A percentile compares a stretch with the other conserved stretches of the same genome.
Evolutionary conservation across 2,113 vertebrate genomes (phyloP).

Genomic region (Climacteris rufus): DNA sequence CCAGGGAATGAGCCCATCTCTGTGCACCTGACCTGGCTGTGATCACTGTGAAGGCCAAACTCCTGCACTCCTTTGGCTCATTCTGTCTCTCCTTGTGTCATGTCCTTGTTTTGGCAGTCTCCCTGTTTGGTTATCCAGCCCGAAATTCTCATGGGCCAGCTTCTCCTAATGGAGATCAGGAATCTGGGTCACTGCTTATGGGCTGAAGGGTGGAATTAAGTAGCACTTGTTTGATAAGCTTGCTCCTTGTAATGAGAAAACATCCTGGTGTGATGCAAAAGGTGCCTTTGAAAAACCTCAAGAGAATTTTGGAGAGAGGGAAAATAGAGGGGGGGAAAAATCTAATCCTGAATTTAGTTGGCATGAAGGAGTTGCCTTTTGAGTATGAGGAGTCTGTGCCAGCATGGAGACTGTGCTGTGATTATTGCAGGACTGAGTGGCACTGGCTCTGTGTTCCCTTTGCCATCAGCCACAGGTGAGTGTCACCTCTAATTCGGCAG

Average conservation of each 20-base stretch:
- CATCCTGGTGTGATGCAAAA: background rate
- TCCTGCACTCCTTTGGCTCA: background rate
- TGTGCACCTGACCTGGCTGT: background rate
- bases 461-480: background rate
- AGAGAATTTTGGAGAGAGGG: background rate
- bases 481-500: background rate
- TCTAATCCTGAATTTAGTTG: background rate
- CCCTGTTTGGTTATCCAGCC: background rate
- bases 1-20: background rate
- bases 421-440: background rate
- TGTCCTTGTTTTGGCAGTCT: background rate
- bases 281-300: slow-evolving; percentile 45
- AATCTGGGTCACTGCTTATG: slow-evolving; percentile 12
- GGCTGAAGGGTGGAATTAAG: slow-evolving; percentile 10
- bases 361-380: background rate
- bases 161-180: background rate
- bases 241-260: background rate
- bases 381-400: background rate
- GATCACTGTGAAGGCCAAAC: background rate
- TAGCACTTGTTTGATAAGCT: background rate
- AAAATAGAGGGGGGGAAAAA: accelerated
- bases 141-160: background rate
- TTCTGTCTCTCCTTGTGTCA: background rate
- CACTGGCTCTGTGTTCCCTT: background rate
- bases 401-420: background rate